These are phyloP conservation scores for Carcina quercana DNA, from an alignment of 2,888 invertebrate species.

Conservation along the genomic window DNA sequence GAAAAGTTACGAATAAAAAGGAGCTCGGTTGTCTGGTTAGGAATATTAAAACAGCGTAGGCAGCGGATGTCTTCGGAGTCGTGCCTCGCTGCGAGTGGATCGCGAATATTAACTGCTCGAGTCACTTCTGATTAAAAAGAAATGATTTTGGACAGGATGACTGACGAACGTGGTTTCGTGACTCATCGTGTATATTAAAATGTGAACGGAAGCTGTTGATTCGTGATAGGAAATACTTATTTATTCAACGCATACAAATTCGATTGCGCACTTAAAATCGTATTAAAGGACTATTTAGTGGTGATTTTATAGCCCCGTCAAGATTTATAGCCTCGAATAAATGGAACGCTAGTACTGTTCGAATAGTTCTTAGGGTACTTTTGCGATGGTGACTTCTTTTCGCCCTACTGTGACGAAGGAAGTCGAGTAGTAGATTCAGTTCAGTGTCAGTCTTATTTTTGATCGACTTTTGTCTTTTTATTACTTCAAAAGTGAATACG, in stretches of 20 bases:
- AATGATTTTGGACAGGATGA: conserved; percentile 63
- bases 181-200: conserved; percentile 57
- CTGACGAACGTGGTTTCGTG: conserved; percentile 55
- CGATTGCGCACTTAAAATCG: conserved; percentile 45
- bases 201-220: conserved; percentile 61
- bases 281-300: conserved; percentile 49
- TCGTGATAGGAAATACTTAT: conserved; percentile 60
- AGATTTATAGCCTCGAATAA: conserved; percentile 48
- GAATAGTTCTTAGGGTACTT: too few species aligned
- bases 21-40: conserved; percentile 41
- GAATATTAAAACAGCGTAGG: conserved; percentile 55
- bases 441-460: too few species aligned
- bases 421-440: too few species aligned
- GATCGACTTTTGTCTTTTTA: too few species aligned
- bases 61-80: conserved; percentile 35
- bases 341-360: too few species aligned
- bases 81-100: conserved; percentile 40
- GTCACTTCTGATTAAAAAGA: conserved; percentile 60
- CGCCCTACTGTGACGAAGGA: too few species aligned
- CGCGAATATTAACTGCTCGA: conserved; percentile 53
- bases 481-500: too few species aligned
- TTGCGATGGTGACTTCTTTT: too few species aligned
- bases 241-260: conserved; percentile 57
- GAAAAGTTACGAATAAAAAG: conserved; percentile 43
- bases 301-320: conserved; percentile 36